phyloP scores from a whole-genome alignment of 1,140 invertebrate species.

The Charaxes varanes region DNA sequence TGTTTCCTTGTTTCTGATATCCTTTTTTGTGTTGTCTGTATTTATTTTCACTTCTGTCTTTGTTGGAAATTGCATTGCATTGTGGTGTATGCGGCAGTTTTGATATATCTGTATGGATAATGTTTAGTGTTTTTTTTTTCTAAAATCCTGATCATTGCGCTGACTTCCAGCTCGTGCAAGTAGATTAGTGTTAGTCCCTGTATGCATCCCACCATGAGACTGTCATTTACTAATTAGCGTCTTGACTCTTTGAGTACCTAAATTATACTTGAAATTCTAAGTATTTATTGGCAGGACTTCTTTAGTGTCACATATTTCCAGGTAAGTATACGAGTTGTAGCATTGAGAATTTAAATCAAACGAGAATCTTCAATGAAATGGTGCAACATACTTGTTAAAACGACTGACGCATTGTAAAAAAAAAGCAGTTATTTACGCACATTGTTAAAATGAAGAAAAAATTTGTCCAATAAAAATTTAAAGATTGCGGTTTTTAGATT shows the following conservation, averaged over 20 bases:
- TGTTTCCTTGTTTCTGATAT: constrained; percentile 33
- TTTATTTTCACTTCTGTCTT: constrained; percentile 47
- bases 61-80: constrained; percentile 69
- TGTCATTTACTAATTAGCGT: constrained; percentile 27
- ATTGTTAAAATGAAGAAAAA: too few species aligned
- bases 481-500: constrained; percentile 10
- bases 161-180: constrained; percentile 41
- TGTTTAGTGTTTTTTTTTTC: constrained; percentile 47
- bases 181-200: constrained; percentile 59
- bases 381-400: too few species aligned
- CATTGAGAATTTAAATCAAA: too few species aligned
- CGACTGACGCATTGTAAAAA: too few species aligned
- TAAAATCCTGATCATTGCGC: constrained; percentile 40
- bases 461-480: too few species aligned
- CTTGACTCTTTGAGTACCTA: constrained; percentile 19
- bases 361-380: too few species aligned
- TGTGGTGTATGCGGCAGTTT: constrained; percentile 71
- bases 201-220: constrained; percentile 53
- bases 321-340: constrained; percentile 10
- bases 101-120: constrained; percentile 47
- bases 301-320: constrained; percentile 13
- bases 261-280: constrained; percentile 14
- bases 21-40: constrained; percentile 31
- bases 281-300: constrained; percentile 1
- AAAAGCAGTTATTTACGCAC: too few species aligned